Conservation (phyloP, 1,140 invertebrate species). For the Diachasma alloeum region DNA sequence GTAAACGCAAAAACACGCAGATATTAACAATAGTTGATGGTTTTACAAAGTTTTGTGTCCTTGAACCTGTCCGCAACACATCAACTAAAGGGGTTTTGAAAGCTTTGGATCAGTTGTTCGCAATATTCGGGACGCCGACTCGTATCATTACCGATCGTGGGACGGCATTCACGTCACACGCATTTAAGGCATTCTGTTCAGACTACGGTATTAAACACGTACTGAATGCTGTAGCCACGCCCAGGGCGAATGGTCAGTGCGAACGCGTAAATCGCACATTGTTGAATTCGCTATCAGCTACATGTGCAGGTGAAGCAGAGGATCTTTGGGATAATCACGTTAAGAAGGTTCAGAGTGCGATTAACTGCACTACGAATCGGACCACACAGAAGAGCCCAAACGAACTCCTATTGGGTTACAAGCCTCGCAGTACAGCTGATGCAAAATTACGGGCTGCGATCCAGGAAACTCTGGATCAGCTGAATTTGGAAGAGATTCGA, state of each 20-base stretch:
- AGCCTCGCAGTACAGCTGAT: constrained; percentile 31
- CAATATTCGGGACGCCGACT: constrained; percentile 39
- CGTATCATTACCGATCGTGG: constrained; percentile 49
- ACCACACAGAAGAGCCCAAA: constrained; percentile 45
- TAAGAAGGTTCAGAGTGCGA: constrained; percentile 36
- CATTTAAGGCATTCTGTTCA: constrained; percentile 31
- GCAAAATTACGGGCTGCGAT: constrained; percentile 26
- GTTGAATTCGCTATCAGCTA: constrained; percentile 36
- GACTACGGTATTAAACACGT: constrained; percentile 38
- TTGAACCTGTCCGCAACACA: constrained; percentile 21
- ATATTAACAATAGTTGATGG: constrained; percentile 37
- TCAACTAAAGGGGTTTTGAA: no score
- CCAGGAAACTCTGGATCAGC: constrained; percentile 26
- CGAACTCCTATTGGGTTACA: constrained; percentile 42
- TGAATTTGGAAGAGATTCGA: constrained; percentile 23
- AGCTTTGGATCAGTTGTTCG: constrained; percentile 1
- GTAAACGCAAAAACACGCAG: constrained; percentile 30
- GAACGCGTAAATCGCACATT: constrained; percentile 42
- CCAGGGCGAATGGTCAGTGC: constrained; percentile 46
- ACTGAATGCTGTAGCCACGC: constrained; percentile 43
- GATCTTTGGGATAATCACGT: constrained; percentile 40
- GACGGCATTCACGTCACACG: constrained; percentile 36
- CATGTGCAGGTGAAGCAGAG: constrained; percentile 27
- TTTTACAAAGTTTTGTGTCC: constrained; percentile 44
- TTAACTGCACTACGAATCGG: constrained; percentile 42